Percentiles rank a stretch among this genome's conserved stretches.
Conservation (phyloP, 2,888 invertebrate species). For the Physocephala rufipes region DNA sequence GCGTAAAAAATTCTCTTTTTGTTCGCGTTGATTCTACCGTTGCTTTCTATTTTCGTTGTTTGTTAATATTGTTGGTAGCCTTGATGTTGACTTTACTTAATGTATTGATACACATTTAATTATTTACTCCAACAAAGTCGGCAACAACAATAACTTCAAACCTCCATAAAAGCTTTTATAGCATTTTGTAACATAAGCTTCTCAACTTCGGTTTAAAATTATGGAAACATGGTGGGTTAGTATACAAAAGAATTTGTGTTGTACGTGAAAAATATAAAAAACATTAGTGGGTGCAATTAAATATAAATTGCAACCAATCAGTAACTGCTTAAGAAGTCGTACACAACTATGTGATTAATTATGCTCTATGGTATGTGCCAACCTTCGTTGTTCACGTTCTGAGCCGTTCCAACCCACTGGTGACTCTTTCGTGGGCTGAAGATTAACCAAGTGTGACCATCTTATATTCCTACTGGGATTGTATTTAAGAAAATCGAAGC, state of each 20-base stretch:
- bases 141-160: background rate
- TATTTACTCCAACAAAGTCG: constrained; percentile 21
- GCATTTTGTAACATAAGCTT: no score
- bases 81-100: constrained; percentile 57
- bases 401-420: no score
- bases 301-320: no score
- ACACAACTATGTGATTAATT: no score
- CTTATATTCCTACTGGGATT: constrained; percentile 25
- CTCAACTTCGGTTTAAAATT: no score
- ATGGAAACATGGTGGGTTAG: no score
- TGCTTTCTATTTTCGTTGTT: background rate
- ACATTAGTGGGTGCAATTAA: no score
- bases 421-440: constrained; percentile 4
- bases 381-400: no score
- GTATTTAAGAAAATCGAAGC: constrained; percentile 24
- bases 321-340: no score
- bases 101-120: constrained; percentile 38
- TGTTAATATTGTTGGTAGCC: background rate
- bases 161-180: background rate
- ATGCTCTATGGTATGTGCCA: no score
- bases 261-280: no score
- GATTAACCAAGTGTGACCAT: constrained; percentile 29
- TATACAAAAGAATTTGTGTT: no score
- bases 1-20: constrained; percentile 4
- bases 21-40: background rate